phyloP scores from a whole-genome alignment of 2,797 vertebrate genomes.

The Rousettus madagascariensis region DNA sequence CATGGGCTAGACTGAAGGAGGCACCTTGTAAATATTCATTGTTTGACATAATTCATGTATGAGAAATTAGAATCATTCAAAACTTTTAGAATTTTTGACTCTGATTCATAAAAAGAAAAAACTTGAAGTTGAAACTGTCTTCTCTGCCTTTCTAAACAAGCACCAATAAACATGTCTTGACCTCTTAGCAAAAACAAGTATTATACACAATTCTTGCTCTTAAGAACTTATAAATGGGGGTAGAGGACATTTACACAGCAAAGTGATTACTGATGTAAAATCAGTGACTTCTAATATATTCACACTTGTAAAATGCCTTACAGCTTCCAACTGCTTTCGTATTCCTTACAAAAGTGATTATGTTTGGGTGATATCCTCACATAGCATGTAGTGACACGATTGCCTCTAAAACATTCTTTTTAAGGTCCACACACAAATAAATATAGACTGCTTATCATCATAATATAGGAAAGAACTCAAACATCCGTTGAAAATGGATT shows the following conservation, averaged over 20 bases:
- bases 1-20: no score
- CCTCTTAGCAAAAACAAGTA: neutral
- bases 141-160: slow-evolving; percentile 27
- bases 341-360: neutral
- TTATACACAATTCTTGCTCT: neutral
- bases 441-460: neutral
- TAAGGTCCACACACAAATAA: neutral
- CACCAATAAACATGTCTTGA: neutral
- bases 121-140: neutral
- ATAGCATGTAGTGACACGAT: neutral
- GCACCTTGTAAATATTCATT: neutral
- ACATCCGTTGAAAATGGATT: neutral
- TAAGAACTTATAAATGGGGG: neutral
- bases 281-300: neutral
- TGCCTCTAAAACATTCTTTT: neutral
- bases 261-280: neutral
- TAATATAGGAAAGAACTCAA: neutral
- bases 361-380: neutral
- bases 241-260: neutral
- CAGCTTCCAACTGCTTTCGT: neutral
- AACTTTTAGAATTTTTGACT: neutral
- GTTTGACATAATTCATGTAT: neutral
- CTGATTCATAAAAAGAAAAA: slow-evolving; percentile 32
- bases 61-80: neutral
- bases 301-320: neutral